A percentile compares a stretch with the other conserved stretches of the same genome.
Conservation (phyloP, 2,888 invertebrate genomes). For the Pollenia angustigena region DNA sequence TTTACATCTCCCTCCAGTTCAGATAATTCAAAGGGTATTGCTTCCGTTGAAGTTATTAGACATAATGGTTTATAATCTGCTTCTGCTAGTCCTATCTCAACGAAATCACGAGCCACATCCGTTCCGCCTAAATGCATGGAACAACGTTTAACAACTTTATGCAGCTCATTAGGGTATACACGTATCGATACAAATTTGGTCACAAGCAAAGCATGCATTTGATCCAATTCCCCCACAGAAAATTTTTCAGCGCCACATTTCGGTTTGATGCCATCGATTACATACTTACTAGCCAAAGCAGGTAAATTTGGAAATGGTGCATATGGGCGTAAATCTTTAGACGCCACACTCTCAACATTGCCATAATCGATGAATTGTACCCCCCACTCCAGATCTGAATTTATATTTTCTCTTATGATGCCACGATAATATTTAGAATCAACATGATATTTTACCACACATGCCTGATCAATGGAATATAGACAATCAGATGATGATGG, state of each 20-base stretch:
- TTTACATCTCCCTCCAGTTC: background rate
- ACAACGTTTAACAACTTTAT: slow-evolving; percentile 77
- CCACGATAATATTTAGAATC: slow-evolving; percentile 90
- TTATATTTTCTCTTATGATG: slow-evolving; percentile 87
- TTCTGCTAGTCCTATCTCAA: slow-evolving; percentile 73
- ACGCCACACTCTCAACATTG: slow-evolving; percentile 88
- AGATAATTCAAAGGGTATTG: background rate
- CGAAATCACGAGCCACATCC: slow-evolving; percentile 78
- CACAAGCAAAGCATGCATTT: slow-evolving; percentile 86
- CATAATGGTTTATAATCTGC: slow-evolving; percentile 4
- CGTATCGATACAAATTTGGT: slow-evolving; percentile 86
- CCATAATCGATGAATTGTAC: slow-evolving; percentile 93
- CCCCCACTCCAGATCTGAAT: slow-evolving; percentile 81
- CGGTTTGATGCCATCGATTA: slow-evolving; percentile 85
- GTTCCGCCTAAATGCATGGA: slow-evolving; percentile 76
- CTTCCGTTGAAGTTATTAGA: background rate
- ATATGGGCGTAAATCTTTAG: slow-evolving; percentile 86
- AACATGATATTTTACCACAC: slow-evolving; percentile 87
- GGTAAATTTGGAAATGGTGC: slow-evolving; percentile 88
- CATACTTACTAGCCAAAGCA: slow-evolving; percentile 87
- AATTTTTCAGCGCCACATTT: slow-evolving; percentile 83
- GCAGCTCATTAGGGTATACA: slow-evolving; percentile 78
- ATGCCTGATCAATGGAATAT: slow-evolving; percentile 76
- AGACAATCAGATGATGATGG: slow-evolving; percentile 80
- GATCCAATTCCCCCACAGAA: slow-evolving; percentile 86